Conservation (phyloP, 1,140 invertebrate species). For the Caenorhabditis briggsae region DNA sequence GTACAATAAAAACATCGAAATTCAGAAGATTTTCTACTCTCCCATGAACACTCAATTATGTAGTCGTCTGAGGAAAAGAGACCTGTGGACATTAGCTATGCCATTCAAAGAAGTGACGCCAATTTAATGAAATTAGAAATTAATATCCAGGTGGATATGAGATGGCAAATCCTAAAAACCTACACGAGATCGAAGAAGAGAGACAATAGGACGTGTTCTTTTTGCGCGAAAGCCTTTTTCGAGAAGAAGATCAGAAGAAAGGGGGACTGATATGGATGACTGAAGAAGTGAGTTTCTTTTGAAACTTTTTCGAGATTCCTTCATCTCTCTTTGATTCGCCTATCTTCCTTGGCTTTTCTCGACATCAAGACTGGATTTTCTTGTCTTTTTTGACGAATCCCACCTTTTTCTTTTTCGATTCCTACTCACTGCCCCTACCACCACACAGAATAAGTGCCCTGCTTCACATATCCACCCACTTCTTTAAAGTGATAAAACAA, state of each 20-base stretch:
- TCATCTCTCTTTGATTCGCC: neutral
- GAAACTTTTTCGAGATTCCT: conserved; percentile 45
- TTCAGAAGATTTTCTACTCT: too few relatives aligned
- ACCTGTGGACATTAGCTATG: neutral
- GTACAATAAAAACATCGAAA: too few relatives aligned
- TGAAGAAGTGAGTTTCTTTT: conserved; percentile 47
- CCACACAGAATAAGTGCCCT: too few relatives aligned
- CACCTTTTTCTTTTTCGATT: neutral
- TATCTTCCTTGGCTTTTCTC: conserved; percentile 10
- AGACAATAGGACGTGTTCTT: conserved; percentile 55
- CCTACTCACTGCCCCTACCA: neutral
- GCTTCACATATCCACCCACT: conserved; percentile 36
- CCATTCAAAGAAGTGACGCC: neutral
- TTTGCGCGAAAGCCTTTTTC: neutral
- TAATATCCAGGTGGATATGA: conserved; percentile 9
- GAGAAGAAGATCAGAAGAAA: too few relatives aligned
- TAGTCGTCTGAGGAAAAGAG: too few relatives aligned
- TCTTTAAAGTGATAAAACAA: conserved; percentile 44
- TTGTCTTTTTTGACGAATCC: neutral
- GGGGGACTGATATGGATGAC: conserved; percentile 45
- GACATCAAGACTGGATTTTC: conserved; percentile 46
- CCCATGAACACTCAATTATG: too few relatives aligned
- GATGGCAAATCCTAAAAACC: conserved; percentile 34
- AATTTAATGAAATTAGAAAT: neutral
- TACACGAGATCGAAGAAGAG: conserved; percentile 1